Conservation (phyloP, 2,888 invertebrate genomes). For the Panopea generosa region DNA sequence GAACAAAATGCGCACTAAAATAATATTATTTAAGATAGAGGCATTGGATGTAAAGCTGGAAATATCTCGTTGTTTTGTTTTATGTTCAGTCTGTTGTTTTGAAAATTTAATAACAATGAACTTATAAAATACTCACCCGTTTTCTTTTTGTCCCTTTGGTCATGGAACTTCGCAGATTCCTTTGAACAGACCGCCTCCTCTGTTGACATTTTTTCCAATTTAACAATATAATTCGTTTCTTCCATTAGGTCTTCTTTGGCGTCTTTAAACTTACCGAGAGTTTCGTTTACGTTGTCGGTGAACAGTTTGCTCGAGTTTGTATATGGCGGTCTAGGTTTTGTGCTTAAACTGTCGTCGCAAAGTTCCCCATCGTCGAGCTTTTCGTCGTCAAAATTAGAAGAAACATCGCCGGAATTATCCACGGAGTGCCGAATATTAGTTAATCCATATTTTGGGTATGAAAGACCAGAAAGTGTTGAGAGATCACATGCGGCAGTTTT, state of each 20-base stretch:
- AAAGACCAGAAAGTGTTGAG: slow-evolving; percentile 2
- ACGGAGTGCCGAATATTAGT: neutral
- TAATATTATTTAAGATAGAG: too few species aligned
- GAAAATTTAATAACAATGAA: too few species aligned
- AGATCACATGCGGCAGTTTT: neutral
- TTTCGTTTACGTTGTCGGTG: neutral
- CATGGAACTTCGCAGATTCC: slow-evolving; percentile 40
- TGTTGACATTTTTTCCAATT: slow-evolving; percentile 60
- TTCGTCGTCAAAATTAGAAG: neutral
- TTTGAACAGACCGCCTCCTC: slow-evolving; percentile 34
- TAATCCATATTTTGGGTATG: slow-evolving; percentile 48
- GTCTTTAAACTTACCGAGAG: too few species aligned
- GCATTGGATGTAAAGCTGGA: too few species aligned
- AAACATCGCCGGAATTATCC: neutral
- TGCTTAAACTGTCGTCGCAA: slow-evolving; percentile 9
- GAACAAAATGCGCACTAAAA: too few species aligned
- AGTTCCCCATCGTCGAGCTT: slow-evolving; percentile 4
- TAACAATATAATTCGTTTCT: slow-evolving; percentile 61
- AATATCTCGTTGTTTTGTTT: too few species aligned
- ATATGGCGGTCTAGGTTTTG: neutral
- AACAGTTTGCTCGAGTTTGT: neutral
- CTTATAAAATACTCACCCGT: slow-evolving; percentile 32
- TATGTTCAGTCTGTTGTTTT: too few species aligned
- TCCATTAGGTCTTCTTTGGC: slow-evolving; percentile 27
- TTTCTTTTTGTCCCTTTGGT: slow-evolving; percentile 43